Base-by-base conservation (phyloP, 1,140 invertebrate species). In the Zaprionus ornatus region DNA sequence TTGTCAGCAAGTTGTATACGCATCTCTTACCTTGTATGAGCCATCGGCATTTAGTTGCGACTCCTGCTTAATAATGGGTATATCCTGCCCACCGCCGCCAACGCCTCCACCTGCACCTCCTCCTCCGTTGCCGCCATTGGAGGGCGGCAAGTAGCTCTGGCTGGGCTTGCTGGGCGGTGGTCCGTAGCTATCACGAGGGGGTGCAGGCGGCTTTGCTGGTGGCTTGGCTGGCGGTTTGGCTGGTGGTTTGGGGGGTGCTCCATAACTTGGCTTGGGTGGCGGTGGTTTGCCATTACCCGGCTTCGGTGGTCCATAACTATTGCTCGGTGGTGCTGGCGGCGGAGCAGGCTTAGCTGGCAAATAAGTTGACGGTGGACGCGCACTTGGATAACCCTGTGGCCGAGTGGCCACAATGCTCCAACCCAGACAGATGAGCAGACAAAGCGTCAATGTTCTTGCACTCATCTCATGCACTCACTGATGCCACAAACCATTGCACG, bases 1-100 rank as follows among this genome's bases (percentile, higher is more conserved):
- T 21, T 27, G 40, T 15, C 17, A 7, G n/a, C 17, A n/a, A 48
- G 12, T 15, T 29, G n/a, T 19, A 3, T 42, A 17, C 21, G 21
- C 21, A 32, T 7, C 13, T 6, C 61, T 77, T 65, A 92, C 91
- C 81, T 66, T 85, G 91, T 95, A 96, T 2, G 95, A 95, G 40
- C 95, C 95, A 80, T 96, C 95, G 2, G 93, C 94, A 80, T 95
- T 95, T 40, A 95, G 93, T 83, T 95, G 93, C 55, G 94, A 94
- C 70, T 94, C 93, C 78, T 95, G 93, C 61, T 93, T 93, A 4
- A 95, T 74, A 67, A 95, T 95, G 45, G 94, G 94, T 70, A 95
- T 94, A n/a, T 52, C 40, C 37, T 84, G 77, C 1, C 66, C 80
- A 35, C 81, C 75, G 0, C 15, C 78, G 0, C 68, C 79, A 3